A percentile compares a stretch with the other conserved stretches of the same genome.
These are phyloP conservation scores for Kryptopterus vitreolus DNA, from an alignment of 2,797 vertebrate genomes.

Conservation along the genomic window DNA sequence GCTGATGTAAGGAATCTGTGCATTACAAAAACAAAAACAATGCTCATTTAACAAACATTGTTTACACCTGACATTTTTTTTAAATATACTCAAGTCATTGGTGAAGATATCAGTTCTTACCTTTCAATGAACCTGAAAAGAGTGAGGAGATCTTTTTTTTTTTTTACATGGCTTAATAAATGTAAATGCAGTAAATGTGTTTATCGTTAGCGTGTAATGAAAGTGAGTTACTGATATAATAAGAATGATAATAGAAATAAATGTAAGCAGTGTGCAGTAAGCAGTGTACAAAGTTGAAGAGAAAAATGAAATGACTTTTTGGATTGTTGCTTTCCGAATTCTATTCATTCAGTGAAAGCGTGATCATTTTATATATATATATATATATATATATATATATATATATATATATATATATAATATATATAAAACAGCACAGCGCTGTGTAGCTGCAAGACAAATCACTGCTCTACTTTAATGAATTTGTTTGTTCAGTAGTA, in stretches of 20 bases:
- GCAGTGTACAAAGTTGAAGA: not conserved
- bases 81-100: slow-evolving; percentile 12
- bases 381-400: no score
- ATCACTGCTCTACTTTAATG: not conserved
- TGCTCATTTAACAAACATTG: slow-evolving; percentile 35
- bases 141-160: slow-evolving; percentile 20
- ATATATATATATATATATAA: no score
- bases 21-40: slow-evolving; percentile 34
- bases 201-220: not conserved
- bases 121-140: slow-evolving; percentile 44
- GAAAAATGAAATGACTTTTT: not conserved
- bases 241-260: not conserved
- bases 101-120: slow-evolving; percentile 33
- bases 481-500: not conserved
- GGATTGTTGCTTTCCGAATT: not conserved
- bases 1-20: slow-evolving; percentile 46
- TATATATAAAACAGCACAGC: not conserved
- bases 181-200: not conserved
- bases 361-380: no score
- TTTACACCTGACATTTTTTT: slow-evolving; percentile 25
- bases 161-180: slow-evolving; percentile 41
- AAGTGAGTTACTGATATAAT: not conserved
- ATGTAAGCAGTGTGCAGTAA: not conserved
- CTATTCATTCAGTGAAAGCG: not conserved
- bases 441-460: not conserved